Percentiles rank a stretch among this genome's conserved stretches.
These are phyloP conservation scores for Anadara kagoshimensis DNA, from an alignment of 1,140 invertebrate species.

Conservation along the genomic window DNA sequence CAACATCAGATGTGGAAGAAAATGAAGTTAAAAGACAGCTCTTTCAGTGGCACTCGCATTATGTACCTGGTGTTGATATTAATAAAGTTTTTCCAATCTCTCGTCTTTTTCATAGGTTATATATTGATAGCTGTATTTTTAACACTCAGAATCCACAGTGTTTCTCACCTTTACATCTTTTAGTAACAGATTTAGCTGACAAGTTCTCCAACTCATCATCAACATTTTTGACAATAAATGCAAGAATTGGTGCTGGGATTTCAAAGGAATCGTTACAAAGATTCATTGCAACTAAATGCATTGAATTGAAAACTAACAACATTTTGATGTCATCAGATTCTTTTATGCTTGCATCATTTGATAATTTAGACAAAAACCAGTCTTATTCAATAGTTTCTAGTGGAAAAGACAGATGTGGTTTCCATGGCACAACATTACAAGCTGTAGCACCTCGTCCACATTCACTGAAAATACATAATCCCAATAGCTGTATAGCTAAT, in stretches of 20 bases:
- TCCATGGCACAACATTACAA: conserved; percentile 11
- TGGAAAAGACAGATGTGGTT: conserved; percentile 7
- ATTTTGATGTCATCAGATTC: neutral
- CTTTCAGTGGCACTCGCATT: neutral
- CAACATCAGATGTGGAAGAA: conserved; percentile 3
- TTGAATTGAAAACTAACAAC: neutral
- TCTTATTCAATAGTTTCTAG: neutral
- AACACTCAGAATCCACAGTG: conserved; percentile 10
- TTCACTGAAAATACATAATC: too few relatives aligned
- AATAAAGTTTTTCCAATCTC: neutral
- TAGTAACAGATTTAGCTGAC: conserved; percentile 6
- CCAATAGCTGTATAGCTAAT: too few relatives aligned
- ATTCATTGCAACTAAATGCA: neutral
- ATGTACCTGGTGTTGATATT: neutral
- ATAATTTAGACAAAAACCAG: conserved; percentile 10
- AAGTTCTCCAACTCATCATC: conserved; percentile 4
- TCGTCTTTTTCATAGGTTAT: neutral
- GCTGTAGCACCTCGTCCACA: neutral
- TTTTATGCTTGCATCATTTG: conserved; percentile 13
- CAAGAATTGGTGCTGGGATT: neutral
- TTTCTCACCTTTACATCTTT: neutral
- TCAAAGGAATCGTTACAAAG: conserved; percentile 4
- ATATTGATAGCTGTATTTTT: conserved; percentile 8
- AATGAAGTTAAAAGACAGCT: neutral
- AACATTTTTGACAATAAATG: neutral